Base-by-base conservation (phyloP, 1,140 invertebrate genomes). In the Aphidius gifuensis region DNA sequence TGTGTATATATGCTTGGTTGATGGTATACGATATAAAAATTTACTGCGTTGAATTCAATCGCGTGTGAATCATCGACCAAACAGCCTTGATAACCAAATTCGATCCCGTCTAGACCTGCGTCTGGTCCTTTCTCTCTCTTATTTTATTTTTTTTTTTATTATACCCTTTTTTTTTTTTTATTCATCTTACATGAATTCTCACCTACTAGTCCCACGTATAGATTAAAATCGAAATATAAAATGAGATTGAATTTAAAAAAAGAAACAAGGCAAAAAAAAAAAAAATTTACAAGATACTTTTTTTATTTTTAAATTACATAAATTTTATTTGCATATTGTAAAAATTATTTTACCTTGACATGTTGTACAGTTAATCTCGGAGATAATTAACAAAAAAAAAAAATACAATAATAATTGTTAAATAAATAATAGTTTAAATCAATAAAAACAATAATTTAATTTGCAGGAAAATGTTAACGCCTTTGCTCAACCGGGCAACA, bases 81-180 rank as follows among this genome's bases (percentile, higher is more conserved):
- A 61, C 60, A 48, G 62, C 60, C 60, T 66, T 60, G 57, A 60
- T 66, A 66, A 47, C 64, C 50, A 58, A 60, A 62, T 61, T 61
- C 53, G 56, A 60, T 57, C 45, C 43, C 40, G 64, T 65, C 53
- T 61, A 59, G 60, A 64, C 64, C 32, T 11, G 49, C 54, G 61
- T 58, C 59, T 60, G 59, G 59, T 43, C 16, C 47, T 9, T 56
- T 44, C 42, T 48, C 23, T 58, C 46, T 44, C 9, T 47, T 5
- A 6, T 21, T 16, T 53, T 9, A 3, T 9, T 32, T 21, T 42
- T 32, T 21, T 42, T 47, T n/a, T 32, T 32, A 32, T 32, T 3
- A 32, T 32, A 32, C 23, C 23, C 23, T 32, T 32, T 32, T 44
- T 43, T n/a, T 23, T 9, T 48, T 46, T 11, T 49, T 16, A 16